Evolutionary conservation across 2,797 vertebrate genomes (phyloP), one percentile per base, ranked within the genome.

Genomic region (Steatocranus sp.): DNA sequence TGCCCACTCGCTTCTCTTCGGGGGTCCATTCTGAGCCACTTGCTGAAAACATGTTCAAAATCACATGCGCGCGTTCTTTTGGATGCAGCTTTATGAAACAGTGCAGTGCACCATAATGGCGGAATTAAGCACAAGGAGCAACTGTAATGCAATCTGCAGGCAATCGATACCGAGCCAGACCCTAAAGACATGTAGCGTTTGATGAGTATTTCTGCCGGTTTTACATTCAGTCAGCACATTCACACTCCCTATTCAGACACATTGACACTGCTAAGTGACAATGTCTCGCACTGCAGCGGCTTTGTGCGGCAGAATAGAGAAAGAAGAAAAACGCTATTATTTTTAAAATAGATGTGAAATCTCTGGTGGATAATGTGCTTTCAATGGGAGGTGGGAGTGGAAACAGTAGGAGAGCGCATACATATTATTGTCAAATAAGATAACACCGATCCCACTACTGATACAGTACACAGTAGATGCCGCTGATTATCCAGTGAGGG

Each of bases 201-300:
- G 93, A 95, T 94, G 92, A 93, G 92, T 91, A 91, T 94, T 95
- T 93, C 93, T 91, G 89, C 92, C 85, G 48, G 78, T 93, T 95
- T 94, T 93, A 86, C 91, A 93, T 95, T 95, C 93, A 94, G 93
- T 96, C 94, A 95, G 95, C 93, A 96, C 85, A 94, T 95, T 95
- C 91, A 88, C 92, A 86, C 88, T 88, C 76, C 87, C 92, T 87
- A 92, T 95, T 94, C 88, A 94, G 87, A 92, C 76, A 68, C 93
- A 91, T 91, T 95, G 91, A 95, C 93, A 90, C 88, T 87, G 93
- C 92, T 95, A 95, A 96, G 93, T 96, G 94, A 95, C 94, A 91
- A 91, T 88, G 88, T 94, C 93, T 92, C 86, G 76, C 94, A 91
- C 92, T 86, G 90, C 90, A 84, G 86, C 87, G 88, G 87, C 94